Percentiles rank a stretch among this genome's conserved stretches.
These are phyloP conservation scores for Parnassius apollo DNA, from an alignment of 2,888 invertebrate species.

Conservation along the genomic window DNA sequence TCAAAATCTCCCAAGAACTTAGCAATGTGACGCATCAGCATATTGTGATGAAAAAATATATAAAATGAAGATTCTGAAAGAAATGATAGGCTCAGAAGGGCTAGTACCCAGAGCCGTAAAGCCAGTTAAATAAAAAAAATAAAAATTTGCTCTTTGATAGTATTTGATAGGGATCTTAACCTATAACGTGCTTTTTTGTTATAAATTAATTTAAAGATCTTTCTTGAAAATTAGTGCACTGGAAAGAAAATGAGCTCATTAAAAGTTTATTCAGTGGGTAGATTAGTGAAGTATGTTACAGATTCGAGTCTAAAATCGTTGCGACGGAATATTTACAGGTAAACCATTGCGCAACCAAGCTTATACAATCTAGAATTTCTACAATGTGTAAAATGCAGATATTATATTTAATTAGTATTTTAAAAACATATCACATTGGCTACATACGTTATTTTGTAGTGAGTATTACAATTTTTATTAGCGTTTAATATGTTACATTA, in stretches of 20 bases:
- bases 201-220: background rate
- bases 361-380: slow-evolving; percentile 39
- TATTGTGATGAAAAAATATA: too few relatives aligned
- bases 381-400: slow-evolving; percentile 21
- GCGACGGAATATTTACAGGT: slow-evolving; percentile 71
- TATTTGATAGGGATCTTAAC: slow-evolving; percentile 19
- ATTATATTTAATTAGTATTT: too few relatives aligned
- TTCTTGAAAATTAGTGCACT: slow-evolving; percentile 34
- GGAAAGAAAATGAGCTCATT: slow-evolving; percentile 70
- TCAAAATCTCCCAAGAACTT: too few relatives aligned
- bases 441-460: too few relatives aligned
- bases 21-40: too few relatives aligned
- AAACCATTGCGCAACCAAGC: slow-evolving; percentile 69
- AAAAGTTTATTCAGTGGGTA: slow-evolving; percentile 70
- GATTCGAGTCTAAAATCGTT: slow-evolving; percentile 69
- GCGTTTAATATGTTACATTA: too few relatives aligned
- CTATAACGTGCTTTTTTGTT: slow-evolving; percentile 8
- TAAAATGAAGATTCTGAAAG: too few relatives aligned
- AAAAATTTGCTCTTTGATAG: too few relatives aligned
- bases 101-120: too few relatives aligned
- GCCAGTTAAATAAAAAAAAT: slow-evolving; percentile 1
- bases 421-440: too few relatives aligned
- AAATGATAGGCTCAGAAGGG: too few relatives aligned
- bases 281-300: slow-evolving; percentile 70
- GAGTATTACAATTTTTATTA: too few relatives aligned